Percentiles rank a stretch among this genome's conserved stretches.
Conservation (phyloP, 2,888 invertebrate species). For the Rhingia rostrata region DNA sequence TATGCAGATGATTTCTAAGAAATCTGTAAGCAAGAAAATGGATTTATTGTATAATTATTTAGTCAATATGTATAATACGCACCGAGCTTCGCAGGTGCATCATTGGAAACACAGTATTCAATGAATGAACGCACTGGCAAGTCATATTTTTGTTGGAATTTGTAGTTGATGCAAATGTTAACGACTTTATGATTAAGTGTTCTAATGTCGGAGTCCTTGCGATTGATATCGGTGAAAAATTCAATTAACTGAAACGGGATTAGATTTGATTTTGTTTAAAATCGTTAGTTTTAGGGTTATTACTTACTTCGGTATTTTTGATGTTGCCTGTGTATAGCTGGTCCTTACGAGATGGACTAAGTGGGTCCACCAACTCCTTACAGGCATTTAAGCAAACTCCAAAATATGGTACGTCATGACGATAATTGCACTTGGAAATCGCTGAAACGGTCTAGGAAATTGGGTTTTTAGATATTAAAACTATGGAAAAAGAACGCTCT, state of each 20-base stretch:
- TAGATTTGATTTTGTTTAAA: background rate
- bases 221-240: constrained; percentile 77
- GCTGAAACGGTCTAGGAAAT: constrained; percentile 73
- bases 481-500: too few species aligned
- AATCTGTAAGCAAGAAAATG: constrained; percentile 22
- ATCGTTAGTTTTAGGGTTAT: background rate
- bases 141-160: constrained; percentile 74
- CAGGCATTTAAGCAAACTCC: constrained; percentile 80
- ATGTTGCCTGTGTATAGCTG: constrained; percentile 72
- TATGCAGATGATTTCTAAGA: constrained; percentile 27
- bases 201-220: constrained; percentile 76
- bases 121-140: constrained; percentile 77
- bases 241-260: constrained; percentile 74
- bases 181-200: constrained; percentile 76
- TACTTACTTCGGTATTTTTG: constrained; percentile 74
- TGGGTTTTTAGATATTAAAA: background rate
- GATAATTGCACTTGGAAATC: constrained; percentile 77
- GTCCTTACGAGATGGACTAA: constrained; percentile 69
- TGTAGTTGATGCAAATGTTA: constrained; percentile 78
- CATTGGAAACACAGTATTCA: constrained; percentile 78
- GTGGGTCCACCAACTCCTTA: constrained; percentile 59
- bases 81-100: constrained; percentile 74
- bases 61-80: constrained; percentile 18
- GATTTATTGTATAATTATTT: background rate
- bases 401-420: constrained; percentile 78